Percentiles rank a stretch among this genome's conserved stretches.
These are phyloP conservation scores for Phalloptychus januarius DNA, from an alignment of 2,797 vertebrate species.

Conservation along the genomic window DNA sequence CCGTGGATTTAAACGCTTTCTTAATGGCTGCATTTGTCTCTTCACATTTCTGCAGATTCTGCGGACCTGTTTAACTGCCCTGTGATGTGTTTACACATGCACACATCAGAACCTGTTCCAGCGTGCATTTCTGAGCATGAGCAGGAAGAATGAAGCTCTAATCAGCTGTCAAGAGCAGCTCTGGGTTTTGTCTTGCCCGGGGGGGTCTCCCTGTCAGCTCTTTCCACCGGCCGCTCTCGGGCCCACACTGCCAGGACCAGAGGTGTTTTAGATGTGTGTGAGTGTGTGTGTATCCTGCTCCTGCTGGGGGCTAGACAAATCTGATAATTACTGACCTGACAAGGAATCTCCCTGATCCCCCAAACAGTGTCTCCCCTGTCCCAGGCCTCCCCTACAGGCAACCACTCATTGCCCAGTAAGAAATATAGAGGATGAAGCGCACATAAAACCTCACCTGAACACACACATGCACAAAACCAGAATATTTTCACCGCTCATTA, in stretches of 20 bases:
- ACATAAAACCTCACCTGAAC: conserved; percentile 8
- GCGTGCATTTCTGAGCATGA: conserved; percentile 37
- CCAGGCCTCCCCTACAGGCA: conserved; percentile 39
- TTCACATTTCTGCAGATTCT: background rate
- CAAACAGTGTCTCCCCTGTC: conserved; percentile 1
- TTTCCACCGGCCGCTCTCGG: conserved; percentile 55
- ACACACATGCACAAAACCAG: conserved; percentile 12
- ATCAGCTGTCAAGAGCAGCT: conserved; percentile 62
- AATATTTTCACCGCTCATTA: conserved; percentile 5
- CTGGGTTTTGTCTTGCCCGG: conserved; percentile 63
- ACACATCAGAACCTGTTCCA: conserved; percentile 23
- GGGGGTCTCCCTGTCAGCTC: conserved; percentile 61
- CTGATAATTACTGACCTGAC: conserved; percentile 76
- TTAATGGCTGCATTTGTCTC: background rate
- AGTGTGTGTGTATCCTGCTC: conserved; percentile 32
- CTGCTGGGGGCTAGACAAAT: conserved; percentile 59
- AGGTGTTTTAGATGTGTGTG: conserved; percentile 32
- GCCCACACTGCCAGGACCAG: conserved; percentile 31
- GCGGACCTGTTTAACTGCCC: background rate
- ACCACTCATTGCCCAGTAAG: background rate
- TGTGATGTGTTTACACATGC: conserved; percentile 13
- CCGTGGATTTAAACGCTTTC: background rate
- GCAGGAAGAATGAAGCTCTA: conserved; percentile 52
- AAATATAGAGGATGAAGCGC: conserved; percentile 18
- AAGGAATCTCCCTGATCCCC: conserved; percentile 39